Base-by-base conservation (phyloP, 2,888 invertebrate genomes). In the Nysson spinosus region DNA sequence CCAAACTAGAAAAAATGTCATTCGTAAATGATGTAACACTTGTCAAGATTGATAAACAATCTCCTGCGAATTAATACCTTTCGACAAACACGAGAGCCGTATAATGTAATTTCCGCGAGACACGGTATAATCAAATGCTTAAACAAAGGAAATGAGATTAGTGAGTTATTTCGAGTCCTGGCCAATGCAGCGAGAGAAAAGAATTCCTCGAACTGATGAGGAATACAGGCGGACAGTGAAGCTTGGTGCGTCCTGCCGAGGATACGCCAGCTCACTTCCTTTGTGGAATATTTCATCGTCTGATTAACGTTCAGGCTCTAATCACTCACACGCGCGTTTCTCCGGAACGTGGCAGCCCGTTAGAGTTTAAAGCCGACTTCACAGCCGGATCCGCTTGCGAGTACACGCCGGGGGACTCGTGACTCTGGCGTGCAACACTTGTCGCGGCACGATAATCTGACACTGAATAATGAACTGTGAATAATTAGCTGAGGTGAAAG, bases 241-340 rank as follows among this genome's bases (percentile, higher is more conserved):
- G 58, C 63, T 60, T 43, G 47, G 46, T 42, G 47, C 52, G 43
- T 34, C 43, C 58, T 39, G 32, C 19, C 50, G 40, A 43, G 42
- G 44, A 28, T 40, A 47, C 39, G 39, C 49, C 57, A 49, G 40
- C 55, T 35, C 60, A 49, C 57, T 56, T 67, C 62, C 67, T 65
- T 70, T 58, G 70, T 64, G 62, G 72, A 69, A 81, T 81, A 81
- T 83, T 80, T 82, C 83, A 80, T 80, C 81, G 79, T 78, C 77
- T 76, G 76, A 83, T 84, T 84, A 84, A 81, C 85, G 77, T 64
- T 34, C 49, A 56, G 65, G 66, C 75, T 80, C 84, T 83, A 83
- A 84, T 84, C 82, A 80, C 77, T 77, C 70, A 72, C 76, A 71
- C 78, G 68, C 67, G 77, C 73, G 76, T 72, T 69, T 73, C 70